Base-by-base conservation (phyloP, 1,140 invertebrate species). In the Cherax destructor region DNA sequence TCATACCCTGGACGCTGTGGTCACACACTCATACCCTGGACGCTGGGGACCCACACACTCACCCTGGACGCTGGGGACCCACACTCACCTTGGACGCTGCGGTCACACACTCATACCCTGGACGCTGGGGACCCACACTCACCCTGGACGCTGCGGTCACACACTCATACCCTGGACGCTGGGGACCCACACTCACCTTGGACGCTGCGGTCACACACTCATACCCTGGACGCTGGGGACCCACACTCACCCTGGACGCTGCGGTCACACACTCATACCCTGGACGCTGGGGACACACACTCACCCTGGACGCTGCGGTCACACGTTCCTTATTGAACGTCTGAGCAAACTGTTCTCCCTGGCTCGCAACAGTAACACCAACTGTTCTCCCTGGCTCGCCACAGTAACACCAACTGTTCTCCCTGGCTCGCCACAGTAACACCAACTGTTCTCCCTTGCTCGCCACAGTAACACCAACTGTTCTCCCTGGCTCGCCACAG, bases 361-460 rank as follows among this genome's bases (percentile, higher is more conserved):
- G 83, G 72, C 49, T 72, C 88, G 84, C 52, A n/a, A 65, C 88
- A 83, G 88, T 90, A 90, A 90, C 88, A 84, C 77, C 49, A 41
- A 72, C 80, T 78, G 78, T 83, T 83, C 49, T 41, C 52, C 52
- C n/a, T n/a, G n/a, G n/a, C n/a, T n/a, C n/a, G n/a, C n/a, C n/a
- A n/a, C n/a, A n/a, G n/a, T n/a, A n/a, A n/a, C n/a, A n/a, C n/a
- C n/a, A n/a, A n/a, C n/a, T n/a, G n/a, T n/a, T n/a, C n/a, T n/a
- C n/a, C n/a, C 41, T 13, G 83, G 72, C 49, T 72, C 88, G 84
- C 52, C 47, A 65, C 88, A 83, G 88, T 90, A 90, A 90, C 88
- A 84, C 77, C 49, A 41, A 72, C 80, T 78, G 78, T 83, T 83
- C 49, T 41, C 52, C 52, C n/a, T n/a, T n/a, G n/a, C n/a, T n/a